Percentiles rank a stretch among this genome's conserved stretches.
phyloP scores from a whole-genome alignment of 2,797 vertebrate genomes.

The Myoxocephalus aenaeus region DNA sequence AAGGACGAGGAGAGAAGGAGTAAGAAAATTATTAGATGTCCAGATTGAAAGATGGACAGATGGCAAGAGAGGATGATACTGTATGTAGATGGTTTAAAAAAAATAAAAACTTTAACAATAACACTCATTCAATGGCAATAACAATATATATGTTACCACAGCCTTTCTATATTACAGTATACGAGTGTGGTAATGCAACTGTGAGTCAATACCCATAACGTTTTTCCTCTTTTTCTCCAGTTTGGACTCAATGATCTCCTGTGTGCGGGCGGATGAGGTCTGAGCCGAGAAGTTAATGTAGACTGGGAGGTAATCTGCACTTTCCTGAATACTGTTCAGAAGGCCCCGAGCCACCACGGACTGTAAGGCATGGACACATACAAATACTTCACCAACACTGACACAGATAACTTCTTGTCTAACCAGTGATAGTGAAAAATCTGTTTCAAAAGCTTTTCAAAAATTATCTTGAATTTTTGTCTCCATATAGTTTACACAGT shows the following conservation, averaged over 20 bases:
- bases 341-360: constrained; percentile 88
- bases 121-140: background rate
- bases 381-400: background rate
- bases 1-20: background rate
- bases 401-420: background rate
- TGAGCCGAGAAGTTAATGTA: constrained; percentile 91
- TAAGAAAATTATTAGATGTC: background rate
- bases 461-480: too few relatives aligned
- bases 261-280: constrained; percentile 87
- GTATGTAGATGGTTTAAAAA: background rate
- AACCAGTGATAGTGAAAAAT: too few relatives aligned
- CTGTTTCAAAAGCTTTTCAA: too few relatives aligned
- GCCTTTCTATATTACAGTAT: background rate
- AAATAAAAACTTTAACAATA: too few relatives aligned
- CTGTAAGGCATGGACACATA: constrained; percentile 56
- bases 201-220: constrained; percentile 77
- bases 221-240: constrained; percentile 91
- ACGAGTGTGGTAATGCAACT: background rate
- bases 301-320: constrained; percentile 84
- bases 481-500: too few relatives aligned
- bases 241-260: constrained; percentile 92
- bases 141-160: background rate
- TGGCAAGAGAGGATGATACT: background rate
- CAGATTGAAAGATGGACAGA: background rate
- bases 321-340: constrained; percentile 87